phyloP scores from a whole-genome alignment of 2,113 vertebrate genomes.

The Sander lucioperca region DNA sequence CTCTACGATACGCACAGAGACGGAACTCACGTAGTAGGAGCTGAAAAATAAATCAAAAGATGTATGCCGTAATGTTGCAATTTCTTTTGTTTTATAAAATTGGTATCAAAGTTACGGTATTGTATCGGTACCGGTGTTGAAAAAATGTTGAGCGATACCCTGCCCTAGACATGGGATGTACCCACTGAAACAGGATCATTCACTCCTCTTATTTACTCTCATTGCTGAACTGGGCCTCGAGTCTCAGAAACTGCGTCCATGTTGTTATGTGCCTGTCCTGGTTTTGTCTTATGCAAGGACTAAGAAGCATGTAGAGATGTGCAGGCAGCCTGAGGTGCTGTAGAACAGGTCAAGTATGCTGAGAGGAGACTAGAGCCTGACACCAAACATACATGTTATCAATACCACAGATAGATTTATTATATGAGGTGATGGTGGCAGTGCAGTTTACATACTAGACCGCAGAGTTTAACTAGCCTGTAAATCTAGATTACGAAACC shows the following conservation, averaged over 20 bases:
- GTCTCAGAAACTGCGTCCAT: constrained; percentile 1
- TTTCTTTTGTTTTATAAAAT: too few relatives aligned
- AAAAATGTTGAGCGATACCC: too few relatives aligned
- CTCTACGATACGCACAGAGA: too few relatives aligned
- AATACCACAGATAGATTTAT: background rate
- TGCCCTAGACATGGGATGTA: too few relatives aligned
- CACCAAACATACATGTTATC: constrained; percentile 4
- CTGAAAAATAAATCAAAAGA: too few relatives aligned
- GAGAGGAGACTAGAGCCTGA: constrained; percentile 7
- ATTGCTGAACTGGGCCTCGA: background rate
- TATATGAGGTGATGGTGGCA: background rate
- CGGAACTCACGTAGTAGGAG: too few relatives aligned
- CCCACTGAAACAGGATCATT: background rate
- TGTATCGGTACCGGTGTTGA: too few relatives aligned
- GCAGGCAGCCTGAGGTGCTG: constrained; percentile 26
- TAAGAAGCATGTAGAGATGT: constrained; percentile 12
- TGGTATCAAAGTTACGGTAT: too few relatives aligned
- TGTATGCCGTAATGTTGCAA: too few relatives aligned
- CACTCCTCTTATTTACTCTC: background rate
- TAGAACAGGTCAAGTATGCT: background rate
- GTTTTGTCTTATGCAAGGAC: constrained; percentile 4
- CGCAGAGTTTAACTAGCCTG: background rate
- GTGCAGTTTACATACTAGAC: background rate
- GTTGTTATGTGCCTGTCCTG: background rate
- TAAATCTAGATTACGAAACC: background rate